These are phyloP conservation scores for Phoxinus dragarum DNA, from an alignment of 2,797 vertebrate genomes.

Conservation along the genomic window DNA sequence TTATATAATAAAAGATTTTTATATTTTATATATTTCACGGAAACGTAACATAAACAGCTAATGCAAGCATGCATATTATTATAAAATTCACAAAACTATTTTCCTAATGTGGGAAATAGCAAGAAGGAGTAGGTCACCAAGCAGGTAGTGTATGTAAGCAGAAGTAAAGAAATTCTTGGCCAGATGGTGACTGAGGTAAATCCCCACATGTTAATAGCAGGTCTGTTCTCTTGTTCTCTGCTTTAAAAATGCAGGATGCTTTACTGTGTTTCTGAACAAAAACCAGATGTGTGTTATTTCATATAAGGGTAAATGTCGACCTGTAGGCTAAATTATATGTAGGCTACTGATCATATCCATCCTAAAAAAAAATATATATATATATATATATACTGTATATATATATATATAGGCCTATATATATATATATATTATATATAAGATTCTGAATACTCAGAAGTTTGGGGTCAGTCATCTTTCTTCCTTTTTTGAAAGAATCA, in stretches of 20 bases:
- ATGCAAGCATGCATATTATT: not conserved
- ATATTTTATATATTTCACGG: not conserved
- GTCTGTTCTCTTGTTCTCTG: conserved; percentile 1
- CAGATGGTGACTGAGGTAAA: conserved; percentile 50
- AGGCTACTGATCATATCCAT: not conserved
- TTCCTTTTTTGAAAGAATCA: no score
- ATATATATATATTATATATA: no score
- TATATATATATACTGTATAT: no score
- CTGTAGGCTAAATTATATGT: not conserved
- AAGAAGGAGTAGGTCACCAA: not conserved
- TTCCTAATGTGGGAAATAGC: not conserved
- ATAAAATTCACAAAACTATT: not conserved
- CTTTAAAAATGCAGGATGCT: conserved; percentile 15
- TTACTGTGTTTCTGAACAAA: conserved; percentile 9
- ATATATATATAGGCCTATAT: no score
- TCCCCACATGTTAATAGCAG: conserved; percentile 41
- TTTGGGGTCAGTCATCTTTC: no score
- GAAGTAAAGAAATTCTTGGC: conserved; percentile 32
- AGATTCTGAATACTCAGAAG: no score
- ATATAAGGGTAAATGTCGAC: not conserved
- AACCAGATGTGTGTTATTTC: conserved; percentile 2
- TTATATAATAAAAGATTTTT: no score
- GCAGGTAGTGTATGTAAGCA: not conserved
- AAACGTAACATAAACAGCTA: not conserved
- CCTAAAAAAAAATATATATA: not conserved